These are phyloP conservation scores for Ornithoptera priamus DNA, from an alignment of 2,888 invertebrate genomes.

Conservation along the genomic window DNA sequence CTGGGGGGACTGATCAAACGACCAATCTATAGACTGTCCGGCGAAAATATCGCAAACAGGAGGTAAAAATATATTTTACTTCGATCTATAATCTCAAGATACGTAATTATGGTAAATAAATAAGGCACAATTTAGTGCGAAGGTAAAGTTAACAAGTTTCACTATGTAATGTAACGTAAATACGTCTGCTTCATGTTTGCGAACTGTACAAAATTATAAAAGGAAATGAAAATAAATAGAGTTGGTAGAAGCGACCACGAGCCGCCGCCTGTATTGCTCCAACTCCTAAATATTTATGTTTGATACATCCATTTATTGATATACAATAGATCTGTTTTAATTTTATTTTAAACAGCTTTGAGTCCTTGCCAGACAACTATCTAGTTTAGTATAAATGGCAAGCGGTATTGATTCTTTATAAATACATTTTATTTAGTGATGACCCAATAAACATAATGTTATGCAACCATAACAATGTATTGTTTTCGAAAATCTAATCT, in stretches of 20 bases:
- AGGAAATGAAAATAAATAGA: constrained; percentile 21
- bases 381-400: constrained; percentile 25
- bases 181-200: background rate
- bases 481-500: background rate
- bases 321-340: constrained; percentile 39
- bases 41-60: background rate
- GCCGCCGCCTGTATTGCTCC: constrained; percentile 51
- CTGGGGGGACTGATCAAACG: background rate
- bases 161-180: constrained; percentile 19
- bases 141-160: constrained; percentile 10
- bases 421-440: background rate
- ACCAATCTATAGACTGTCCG: too few relatives aligned
- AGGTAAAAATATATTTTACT: background rate
- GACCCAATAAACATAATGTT: background rate
- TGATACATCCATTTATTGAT: constrained; percentile 47
- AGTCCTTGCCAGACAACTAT: constrained; percentile 24
- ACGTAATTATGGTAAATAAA: background rate
- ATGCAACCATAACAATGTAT: background rate
- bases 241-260: constrained; percentile 32
- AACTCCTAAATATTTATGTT: constrained; percentile 61
- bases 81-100: background rate
- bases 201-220: constrained; percentile 11
- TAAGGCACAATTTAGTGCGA: constrained; percentile 1
- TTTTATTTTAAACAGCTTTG: constrained; percentile 22
- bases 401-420: constrained; percentile 5